phyloP scores from a whole-genome alignment of 2,113 vertebrate species.

The Callithrix jacchus region DNA sequence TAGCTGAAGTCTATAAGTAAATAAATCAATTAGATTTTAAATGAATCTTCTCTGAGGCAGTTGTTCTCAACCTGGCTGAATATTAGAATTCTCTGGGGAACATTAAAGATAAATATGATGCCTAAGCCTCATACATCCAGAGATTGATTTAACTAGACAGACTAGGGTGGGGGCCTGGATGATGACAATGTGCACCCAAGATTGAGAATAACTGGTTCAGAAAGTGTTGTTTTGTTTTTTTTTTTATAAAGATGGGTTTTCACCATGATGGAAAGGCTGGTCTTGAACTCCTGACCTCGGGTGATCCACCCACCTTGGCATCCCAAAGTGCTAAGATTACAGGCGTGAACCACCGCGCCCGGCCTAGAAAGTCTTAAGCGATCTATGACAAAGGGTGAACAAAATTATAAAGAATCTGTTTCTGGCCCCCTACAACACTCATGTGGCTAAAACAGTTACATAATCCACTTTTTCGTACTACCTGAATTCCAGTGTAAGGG shows the following conservation, averaged over 20 bases:
- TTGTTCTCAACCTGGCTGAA: background rate
- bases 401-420: background rate
- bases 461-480: background rate
- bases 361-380: background rate
- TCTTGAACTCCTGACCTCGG: no score
- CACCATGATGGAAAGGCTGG: no score
- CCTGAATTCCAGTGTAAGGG: background rate
- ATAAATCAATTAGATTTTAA: background rate
- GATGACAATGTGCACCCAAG: background rate
- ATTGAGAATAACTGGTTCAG: background rate
- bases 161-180: no score
- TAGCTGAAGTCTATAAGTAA: background rate
- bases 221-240: no score
- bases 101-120: background rate
- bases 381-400: background rate
- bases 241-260: no score
- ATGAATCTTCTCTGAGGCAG: background rate
- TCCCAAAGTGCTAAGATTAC: no score
- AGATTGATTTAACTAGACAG: background rate
- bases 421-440: background rate
- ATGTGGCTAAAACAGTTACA: background rate
- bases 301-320: no score
- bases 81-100: conserved; percentile 3
- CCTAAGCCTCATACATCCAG: background rate
- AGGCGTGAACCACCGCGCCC: no score